Evolutionary conservation across 2,888 invertebrate genomes (phyloP), one percentile per base, ranked within the genome.

Genomic region (Caenorhabditis zanzibari): DNA sequence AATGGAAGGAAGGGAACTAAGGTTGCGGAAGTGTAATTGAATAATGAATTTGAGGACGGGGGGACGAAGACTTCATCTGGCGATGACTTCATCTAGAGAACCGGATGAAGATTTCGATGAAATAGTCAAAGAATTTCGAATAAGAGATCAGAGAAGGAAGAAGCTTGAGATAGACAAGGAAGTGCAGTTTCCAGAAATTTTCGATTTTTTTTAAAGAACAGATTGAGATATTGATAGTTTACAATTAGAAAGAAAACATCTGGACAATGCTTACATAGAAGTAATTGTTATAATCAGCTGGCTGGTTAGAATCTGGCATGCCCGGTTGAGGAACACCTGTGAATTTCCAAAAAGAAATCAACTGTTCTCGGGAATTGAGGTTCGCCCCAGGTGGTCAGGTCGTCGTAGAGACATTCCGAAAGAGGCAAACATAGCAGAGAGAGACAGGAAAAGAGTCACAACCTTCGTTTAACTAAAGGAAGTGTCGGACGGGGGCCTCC

Each of bases 61-160:
- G 58, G 41, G 35, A 56, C 10, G n/a, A 19, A 52, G 66, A 47
- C 28, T n/a, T n/a, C n/a, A n/a, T n/a, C n/a, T n/a, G n/a, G 26
- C 44, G 64, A 66, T 66, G 66, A 66, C 66, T 66, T 66, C 52
- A 66, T 66, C 28, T 28, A n/a, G 1, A 47, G 59, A 72, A 72
- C 72, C 72, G 72, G 72, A 72, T 72, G 44, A 47, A 10, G 16
- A 72, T 59, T 72, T 72, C 72, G n/a, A 72, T 35, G 72, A 72
- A 72, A 72, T 47, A 61, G 58, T 44, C 58, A 19, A 38, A 41
- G 38, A 56, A 69, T 66, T 52, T 52, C 49, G 22, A 66, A 64
- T 47, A 28, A n/a, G n/a, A 22, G 49, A 64, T 64, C 35, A 22
- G 12, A 41, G 52, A 22, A 56, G n/a, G 54, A 44, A 22, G 69